Percentiles rank a stretch among this genome's conserved stretches.
These are phyloP conservation scores for Corythaeola cristata DNA, from an alignment of 2,113 vertebrate genomes.

Conservation along the genomic window DNA sequence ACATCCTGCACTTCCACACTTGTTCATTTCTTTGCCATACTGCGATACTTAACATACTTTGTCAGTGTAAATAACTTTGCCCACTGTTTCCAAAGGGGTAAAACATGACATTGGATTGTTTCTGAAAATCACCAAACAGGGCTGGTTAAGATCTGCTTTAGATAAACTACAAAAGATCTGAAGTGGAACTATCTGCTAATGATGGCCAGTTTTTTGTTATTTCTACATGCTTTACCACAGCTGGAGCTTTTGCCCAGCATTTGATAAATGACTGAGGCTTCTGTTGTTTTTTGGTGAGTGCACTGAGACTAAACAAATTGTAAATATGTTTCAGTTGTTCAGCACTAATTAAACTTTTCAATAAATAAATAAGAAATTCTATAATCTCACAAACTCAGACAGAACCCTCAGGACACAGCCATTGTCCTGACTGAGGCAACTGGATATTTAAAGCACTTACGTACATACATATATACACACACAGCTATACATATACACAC, in stretches of 20 bases:
- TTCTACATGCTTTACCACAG: neutral
- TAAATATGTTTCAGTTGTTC: neutral
- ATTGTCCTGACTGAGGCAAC: neutral
- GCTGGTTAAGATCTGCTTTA: neutral
- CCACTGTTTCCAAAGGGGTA: neutral
- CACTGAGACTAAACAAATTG: neutral
- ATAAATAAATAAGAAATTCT: neutral
- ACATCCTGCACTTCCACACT: neutral
- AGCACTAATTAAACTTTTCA: neutral
- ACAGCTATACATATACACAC: neutral
- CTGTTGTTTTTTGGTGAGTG: neutral
- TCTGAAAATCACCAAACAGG: neutral
- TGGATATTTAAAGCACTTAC: neutral
- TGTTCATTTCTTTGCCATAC: neutral
- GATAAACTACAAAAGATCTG: neutral
- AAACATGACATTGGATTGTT: neutral
- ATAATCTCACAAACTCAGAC: neutral
- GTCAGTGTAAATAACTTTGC: neutral
- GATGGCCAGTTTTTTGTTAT: neutral
- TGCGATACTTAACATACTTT: neutral
- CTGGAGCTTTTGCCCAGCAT: neutral
- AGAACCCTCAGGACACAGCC: neutral
- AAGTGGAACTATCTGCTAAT: neutral
- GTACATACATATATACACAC: neutral
- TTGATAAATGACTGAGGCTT: neutral